phyloP scores from a whole-genome alignment of 2,113 vertebrate genomes.

The Mesocricetus auratus region DNA sequence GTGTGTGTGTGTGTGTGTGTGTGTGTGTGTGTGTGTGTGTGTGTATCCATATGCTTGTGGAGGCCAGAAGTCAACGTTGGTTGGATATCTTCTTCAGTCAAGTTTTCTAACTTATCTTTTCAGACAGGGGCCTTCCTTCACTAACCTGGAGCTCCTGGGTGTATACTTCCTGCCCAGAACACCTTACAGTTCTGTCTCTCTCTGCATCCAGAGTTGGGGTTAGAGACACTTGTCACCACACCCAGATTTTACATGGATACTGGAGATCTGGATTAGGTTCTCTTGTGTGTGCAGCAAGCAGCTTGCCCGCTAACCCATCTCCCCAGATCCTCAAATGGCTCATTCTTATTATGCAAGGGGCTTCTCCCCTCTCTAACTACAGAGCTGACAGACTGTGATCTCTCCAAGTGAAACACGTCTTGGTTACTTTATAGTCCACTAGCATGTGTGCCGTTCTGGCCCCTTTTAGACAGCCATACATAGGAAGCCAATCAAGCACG shows the following conservation, averaged over 20 bases:
- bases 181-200: no score
- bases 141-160: background rate
- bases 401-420: background rate
- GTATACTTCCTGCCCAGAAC: background rate
- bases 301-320: background rate
- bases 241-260: background rate
- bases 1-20: background rate
- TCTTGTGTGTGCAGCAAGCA: background rate
- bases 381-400: background rate
- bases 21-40: background rate
- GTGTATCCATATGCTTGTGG: no score
- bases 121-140: no score
- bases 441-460: background rate
- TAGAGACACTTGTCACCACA: background rate
- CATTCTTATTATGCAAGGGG: background rate
- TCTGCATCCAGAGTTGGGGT: background rate
- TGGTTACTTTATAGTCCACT: background rate
- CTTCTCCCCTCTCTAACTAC: conserved; percentile 30
- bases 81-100: background rate
- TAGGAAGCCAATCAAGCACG: background rate
- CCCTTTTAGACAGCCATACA: background rate
- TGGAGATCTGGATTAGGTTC: background rate
- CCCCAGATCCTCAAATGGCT: background rate
- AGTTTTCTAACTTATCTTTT: background rate
- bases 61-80: background rate